Base-by-base conservation (phyloP, 2,113 vertebrate species). In the Mystacornis crossleyi region DNA sequence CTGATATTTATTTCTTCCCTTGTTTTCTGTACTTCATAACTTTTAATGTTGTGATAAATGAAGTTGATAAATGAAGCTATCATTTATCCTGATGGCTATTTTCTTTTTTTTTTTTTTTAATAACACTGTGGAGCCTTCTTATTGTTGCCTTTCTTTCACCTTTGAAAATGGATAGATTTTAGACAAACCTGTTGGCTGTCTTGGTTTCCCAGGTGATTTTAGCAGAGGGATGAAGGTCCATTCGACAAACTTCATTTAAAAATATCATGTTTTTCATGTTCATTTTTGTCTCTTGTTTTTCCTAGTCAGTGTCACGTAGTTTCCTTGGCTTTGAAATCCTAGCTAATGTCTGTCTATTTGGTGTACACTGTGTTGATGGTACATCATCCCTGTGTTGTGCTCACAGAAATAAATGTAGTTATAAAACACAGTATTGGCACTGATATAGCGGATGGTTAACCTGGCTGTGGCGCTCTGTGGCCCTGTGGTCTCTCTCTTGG, bases 251-350 rank as follows among this genome's bases (percentile, higher is more conserved):
- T 50, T 48, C 4, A 45, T 75, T 91, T 66, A 38, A 94, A 95
- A 66, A 77, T 61, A 17, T 57, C 28, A 36, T 21, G 31, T 24
- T 94, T 94, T 96, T 93, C 43, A 23, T 45, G 51, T 74, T 60
- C 33, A 29, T 78, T 72, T 95, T 95, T 45, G 19, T 81, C 65
- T 81, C 69, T 79, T 95, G 43, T 81, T 92, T 91, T 94, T 81
- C 28, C 48, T 93, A 72, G 55, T 67, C 71, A 83, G 23, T 80
- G 62, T 94, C 79, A 62, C 11, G 7, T 90, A 62, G 42, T 77
- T 95, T 92, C 62, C 54, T 97, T 28, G 40, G 21, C 50, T 79
- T 94, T 90, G 54, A 93, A 93, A 87, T 90, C 38, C 84, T 87
- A 75, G 58, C 28, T 75, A 70, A 72, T 77, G 54, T 80, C 89